phyloP scores from a whole-genome alignment of 2,797 vertebrate species.

The Danionella dracula region DNA sequence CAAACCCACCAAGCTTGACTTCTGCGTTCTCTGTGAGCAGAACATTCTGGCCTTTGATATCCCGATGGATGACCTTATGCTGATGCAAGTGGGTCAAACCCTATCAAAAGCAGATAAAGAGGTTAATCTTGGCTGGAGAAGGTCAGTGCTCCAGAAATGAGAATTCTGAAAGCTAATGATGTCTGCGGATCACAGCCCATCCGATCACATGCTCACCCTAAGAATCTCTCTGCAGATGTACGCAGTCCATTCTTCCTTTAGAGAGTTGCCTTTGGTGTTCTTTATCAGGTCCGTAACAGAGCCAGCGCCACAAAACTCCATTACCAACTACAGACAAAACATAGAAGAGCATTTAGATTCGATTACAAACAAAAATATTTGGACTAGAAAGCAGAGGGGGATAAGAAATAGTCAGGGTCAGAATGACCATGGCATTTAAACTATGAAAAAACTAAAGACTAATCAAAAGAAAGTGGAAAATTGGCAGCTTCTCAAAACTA shows the following conservation, averaged over 20 bases:
- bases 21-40: conserved; percentile 95
- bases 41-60: conserved; percentile 97
- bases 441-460: too few relatives aligned
- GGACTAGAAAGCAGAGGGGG: too few relatives aligned
- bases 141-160: background rate
- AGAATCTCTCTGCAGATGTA: conserved; percentile 97
- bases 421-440: too few relatives aligned
- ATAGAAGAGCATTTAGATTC: too few relatives aligned
- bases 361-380: too few relatives aligned
- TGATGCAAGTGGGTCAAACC: conserved; percentile 96
- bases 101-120: conserved; percentile 55
- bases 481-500: too few relatives aligned
- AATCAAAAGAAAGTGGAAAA: too few relatives aligned
- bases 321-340: conserved; percentile 78
- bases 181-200: background rate
- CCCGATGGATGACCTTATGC: conserved; percentile 97
- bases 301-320: conserved; percentile 96
- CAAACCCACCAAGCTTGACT: conserved; percentile 86
- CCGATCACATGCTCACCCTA: conserved; percentile 67
- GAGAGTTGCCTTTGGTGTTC: conserved; percentile 94
- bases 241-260: conserved; percentile 97
- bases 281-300: conserved; percentile 96
- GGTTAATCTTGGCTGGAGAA: background rate
- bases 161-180: background rate
- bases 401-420: too few relatives aligned